Evolutionary conservation across 1,140 invertebrate genomes (phyloP).

Genomic region (Neodiprion virginianus): DNA sequence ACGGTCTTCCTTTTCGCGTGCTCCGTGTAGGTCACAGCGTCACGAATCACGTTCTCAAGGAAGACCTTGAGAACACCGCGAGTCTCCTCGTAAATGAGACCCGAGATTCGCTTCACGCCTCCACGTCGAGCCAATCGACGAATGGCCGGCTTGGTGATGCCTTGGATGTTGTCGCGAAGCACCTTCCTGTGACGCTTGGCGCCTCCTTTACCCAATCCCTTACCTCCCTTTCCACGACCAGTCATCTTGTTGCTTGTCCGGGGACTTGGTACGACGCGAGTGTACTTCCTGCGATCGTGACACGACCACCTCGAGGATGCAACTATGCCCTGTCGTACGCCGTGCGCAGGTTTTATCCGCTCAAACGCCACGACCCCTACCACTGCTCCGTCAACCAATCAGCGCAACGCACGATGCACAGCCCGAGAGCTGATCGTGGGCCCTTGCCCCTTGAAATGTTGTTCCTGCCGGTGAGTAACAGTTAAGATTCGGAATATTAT

Average conservation of each 20-base stretch:
- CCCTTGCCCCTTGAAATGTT: too few species aligned
- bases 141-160: constrained; percentile 47
- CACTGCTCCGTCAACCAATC: background rate
- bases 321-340: background rate
- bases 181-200: constrained; percentile 75
- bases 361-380: background rate
- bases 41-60: constrained; percentile 82
- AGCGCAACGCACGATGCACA: background rate
- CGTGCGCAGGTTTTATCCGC: background rate
- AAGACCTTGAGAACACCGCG: constrained; percentile 80
- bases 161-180: constrained; percentile 70
- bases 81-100: constrained; percentile 78
- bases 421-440: background rate
- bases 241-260: constrained; percentile 58
- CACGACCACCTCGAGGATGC: constrained; percentile 19
- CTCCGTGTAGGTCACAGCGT: constrained; percentile 85
- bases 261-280: background rate
- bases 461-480: too few species aligned
- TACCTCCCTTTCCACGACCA: constrained; percentile 72
- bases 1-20: constrained; percentile 84
- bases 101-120: constrained; percentile 75
- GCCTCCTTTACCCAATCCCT: constrained; percentile 73
- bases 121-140: constrained; percentile 67
- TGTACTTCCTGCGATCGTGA: background rate
- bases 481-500: too few species aligned